phyloP scores from a whole-genome alignment of 2,888 invertebrate species.

The Salticus scenicus region DNA sequence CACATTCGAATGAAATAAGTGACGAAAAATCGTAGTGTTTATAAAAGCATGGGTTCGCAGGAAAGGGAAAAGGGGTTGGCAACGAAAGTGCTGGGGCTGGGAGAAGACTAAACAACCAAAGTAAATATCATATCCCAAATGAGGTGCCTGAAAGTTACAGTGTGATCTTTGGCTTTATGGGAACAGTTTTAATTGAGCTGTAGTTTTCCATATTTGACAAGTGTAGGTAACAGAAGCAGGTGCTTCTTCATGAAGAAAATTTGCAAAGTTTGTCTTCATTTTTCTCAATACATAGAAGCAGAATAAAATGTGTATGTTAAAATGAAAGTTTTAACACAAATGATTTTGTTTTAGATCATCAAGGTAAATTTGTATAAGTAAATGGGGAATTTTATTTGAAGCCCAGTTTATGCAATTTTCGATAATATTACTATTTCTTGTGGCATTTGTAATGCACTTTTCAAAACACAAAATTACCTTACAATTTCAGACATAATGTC shows the following conservation, averaged over 20 bases:
- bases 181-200: constrained; percentile 53
- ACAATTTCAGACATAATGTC: no score
- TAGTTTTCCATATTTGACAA: constrained; percentile 15
- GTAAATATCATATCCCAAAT: constrained; percentile 47
- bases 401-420: no score
- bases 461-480: no score
- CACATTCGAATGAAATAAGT: constrained; percentile 55
- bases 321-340: no score
- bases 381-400: no score
- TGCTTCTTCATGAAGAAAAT: background rate
- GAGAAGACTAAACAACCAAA: constrained; percentile 58
- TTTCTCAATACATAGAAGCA: no score
- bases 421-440: no score
- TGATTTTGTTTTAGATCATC: no score
- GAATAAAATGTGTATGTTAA: no score
- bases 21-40: constrained; percentile 56
- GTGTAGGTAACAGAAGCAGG: background rate
- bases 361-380: no score
- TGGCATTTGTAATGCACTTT: no score
- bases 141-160: constrained; percentile 9
- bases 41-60: constrained; percentile 22
- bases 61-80: constrained; percentile 37
- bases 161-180: background rate
- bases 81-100: constrained; percentile 54
- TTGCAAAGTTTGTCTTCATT: background rate